Base-by-base conservation (phyloP, 2,797 vertebrate species). In the Sparidentex hasta region DNA sequence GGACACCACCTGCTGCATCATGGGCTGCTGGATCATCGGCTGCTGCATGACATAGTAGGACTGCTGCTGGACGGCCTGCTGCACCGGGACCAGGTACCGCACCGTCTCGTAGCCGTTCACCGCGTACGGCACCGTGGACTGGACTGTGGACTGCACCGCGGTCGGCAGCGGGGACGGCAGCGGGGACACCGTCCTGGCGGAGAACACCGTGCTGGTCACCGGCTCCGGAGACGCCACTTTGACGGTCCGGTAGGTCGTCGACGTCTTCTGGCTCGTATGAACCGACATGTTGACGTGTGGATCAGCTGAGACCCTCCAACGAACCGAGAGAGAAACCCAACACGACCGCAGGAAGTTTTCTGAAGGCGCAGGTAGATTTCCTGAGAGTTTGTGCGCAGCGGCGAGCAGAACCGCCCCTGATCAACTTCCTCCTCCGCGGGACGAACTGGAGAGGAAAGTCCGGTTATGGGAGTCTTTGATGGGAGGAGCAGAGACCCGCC, bases 61-160 rank as follows among this genome's bases (percentile, higher is more conserved):
- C 51, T 72, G 82, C 65, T 85, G 89, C 29, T 92, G 88, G 29
- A 78, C 1, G 16, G 59, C 44, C 74, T 86, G 90, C 80, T 95
- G 94, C 27, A 94, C 7, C 46, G 95, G 95, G 0, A 96, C 87
- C 92, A 96, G 92, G 94, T 96, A 96, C 7, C 93, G 93, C 11
- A 95, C 29, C 33, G 92, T 82, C 62, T 87, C 88, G 23, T 90
- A 92, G 25, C 90, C 91, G 80, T 92, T 91, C 25, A 89, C 0
- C 11, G 77, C 11, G 71, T 85, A 87, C 5, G 74, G 82, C 65
- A 74, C 0, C 1, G 87, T 55, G 72, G 93, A 82, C 27, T 4
- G 63, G 1, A 33, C 29, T 1, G 29, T 33, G 29, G 29, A 33
- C 33, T 4, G 63, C 38, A 38, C 9, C 9, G 38, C 11, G 38